A percentile compares a stretch with the other conserved stretches of the same genome.
phyloP scores from a whole-genome alignment of 1,140 invertebrate species.

The Drosophila kurseongensis region DNA sequence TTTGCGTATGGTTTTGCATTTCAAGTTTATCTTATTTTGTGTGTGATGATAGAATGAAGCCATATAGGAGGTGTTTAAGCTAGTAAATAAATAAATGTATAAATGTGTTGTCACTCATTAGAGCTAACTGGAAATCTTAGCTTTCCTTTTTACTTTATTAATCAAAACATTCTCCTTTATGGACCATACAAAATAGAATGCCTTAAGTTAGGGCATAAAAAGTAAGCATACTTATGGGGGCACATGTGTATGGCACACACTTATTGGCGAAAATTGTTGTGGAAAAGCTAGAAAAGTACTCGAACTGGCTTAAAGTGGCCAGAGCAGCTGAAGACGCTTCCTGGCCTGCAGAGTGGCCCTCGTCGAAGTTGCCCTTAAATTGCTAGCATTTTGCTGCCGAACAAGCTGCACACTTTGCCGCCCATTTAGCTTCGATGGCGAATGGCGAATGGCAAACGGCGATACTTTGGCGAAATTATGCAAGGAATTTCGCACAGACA shows the following conservation, averaged over 20 bases:
- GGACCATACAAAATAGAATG: too few relatives aligned
- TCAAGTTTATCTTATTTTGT: too few relatives aligned
- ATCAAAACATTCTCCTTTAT: neutral
- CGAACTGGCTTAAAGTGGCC: constrained; percentile 46
- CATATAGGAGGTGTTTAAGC: too few relatives aligned
- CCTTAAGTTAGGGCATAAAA: neutral
- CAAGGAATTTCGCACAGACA: constrained; percentile 67
- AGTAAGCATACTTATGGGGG: constrained; percentile 3
- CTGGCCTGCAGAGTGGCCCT: constrained; percentile 26
- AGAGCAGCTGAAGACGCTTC: constrained; percentile 22
- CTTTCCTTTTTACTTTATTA: neutral
- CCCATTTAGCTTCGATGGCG: constrained; percentile 43
- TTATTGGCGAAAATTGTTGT: constrained; percentile 74
- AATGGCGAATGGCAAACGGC: neutral
- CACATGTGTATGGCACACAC: constrained; percentile 44
- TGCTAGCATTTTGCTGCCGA: constrained; percentile 52
- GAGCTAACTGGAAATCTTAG: too few relatives aligned
- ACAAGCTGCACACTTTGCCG: constrained; percentile 37
- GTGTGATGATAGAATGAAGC: too few relatives aligned
- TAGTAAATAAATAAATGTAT: too few relatives aligned
- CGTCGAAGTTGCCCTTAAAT: constrained; percentile 45
- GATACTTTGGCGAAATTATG: constrained; percentile 66
- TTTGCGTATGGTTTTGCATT: too few relatives aligned
- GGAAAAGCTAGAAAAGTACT: constrained; percentile 51
- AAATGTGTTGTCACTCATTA: too few relatives aligned